These are phyloP conservation scores for Drepanosiphum platanoidis DNA, from an alignment of 2,888 invertebrate species.

Conservation along the genomic window DNA sequence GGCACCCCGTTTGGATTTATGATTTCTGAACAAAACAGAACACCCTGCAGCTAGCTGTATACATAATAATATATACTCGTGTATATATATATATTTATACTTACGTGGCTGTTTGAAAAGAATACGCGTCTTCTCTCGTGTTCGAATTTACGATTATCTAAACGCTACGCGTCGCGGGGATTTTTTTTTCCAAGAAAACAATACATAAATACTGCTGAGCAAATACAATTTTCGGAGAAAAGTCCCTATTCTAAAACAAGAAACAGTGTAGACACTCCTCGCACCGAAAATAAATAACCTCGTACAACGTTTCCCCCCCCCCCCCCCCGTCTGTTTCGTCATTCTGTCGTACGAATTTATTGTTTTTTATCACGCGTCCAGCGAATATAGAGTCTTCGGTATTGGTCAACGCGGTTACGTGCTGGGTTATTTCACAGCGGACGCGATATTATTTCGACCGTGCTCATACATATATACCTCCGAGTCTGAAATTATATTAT, in stretches of 20 bases:
- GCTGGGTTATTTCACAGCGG: not conserved
- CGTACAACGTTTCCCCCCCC: too few relatives aligned
- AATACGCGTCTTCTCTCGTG: constrained; percentile 10
- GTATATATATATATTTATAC: too few relatives aligned
- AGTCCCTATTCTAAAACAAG: not conserved
- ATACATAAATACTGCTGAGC: not conserved
- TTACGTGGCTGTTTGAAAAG: not conserved
- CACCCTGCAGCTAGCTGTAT: not conserved
- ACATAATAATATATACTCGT: too few relatives aligned
- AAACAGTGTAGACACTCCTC: too few relatives aligned
- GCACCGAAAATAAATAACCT: too few relatives aligned
- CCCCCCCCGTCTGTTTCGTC: too few relatives aligned
- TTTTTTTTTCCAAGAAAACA: not conserved
- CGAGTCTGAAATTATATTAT: too few relatives aligned
- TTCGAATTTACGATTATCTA: not conserved
- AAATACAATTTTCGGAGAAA: not conserved
- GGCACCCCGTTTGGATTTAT: constrained; percentile 45
- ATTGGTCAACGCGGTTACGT: not conserved
- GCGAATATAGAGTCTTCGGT: too few relatives aligned
- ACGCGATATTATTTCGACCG: not conserved
- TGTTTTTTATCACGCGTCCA: too few relatives aligned
- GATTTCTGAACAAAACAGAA: constrained; percentile 45
- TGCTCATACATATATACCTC: too few relatives aligned
- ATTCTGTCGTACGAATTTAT: too few relatives aligned
- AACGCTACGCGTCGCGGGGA: not conserved